Evolutionary conservation across 1,140 invertebrate species (phyloP), one percentile per base, ranked within the genome.

Genomic region (Sarcophaga peregrina): DNA sequence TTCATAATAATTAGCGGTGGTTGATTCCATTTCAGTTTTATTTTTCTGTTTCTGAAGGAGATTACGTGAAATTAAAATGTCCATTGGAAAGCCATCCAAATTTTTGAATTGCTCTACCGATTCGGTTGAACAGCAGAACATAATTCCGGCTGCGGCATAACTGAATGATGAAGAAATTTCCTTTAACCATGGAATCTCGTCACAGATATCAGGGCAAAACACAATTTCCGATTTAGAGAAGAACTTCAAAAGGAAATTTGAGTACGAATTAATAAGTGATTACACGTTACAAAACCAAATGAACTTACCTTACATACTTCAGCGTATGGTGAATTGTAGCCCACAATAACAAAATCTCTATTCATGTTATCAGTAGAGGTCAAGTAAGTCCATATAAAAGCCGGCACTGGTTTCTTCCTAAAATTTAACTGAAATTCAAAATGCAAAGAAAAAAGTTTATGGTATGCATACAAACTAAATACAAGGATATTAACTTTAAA

Each of bases 201-300:
- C 5, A 17, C 74, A 76, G 48, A 76, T 76, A 48, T 76, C 74
- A 8, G 74, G 7, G 8, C 74, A 76, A 48, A 76, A 76, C 9
- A 76, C 15, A 48, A 48, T 48, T 17, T 76, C 17, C n/a, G 15
- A 15, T 7, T 13, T n/a, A 15, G 13, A 47, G 46, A 68, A 68
- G 20, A 47, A 76, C 74, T 76, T 8, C 11, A 75, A 48, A 47
- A 76, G 17, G 11, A 37, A 75, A 47, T 73, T 46, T n/a, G n/a
- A n/a, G n/a, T n/a, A n/a, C 46, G 10, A 46, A 74, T 46, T 46
- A 6, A 75, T 75, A 46, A 75, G n/a, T n/a, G n/a, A n/a, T n/a
- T n/a, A n/a, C n/a, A n/a, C n/a, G n/a, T n/a, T 25, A 7, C 37
- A 75, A 46, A 68, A 13, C 8, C 45, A 46, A 75, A 75, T 46